These are phyloP conservation scores for Hylaeus volcanicus DNA, from an alignment of 1,140 invertebrate genomes.

Conservation along the genomic window DNA sequence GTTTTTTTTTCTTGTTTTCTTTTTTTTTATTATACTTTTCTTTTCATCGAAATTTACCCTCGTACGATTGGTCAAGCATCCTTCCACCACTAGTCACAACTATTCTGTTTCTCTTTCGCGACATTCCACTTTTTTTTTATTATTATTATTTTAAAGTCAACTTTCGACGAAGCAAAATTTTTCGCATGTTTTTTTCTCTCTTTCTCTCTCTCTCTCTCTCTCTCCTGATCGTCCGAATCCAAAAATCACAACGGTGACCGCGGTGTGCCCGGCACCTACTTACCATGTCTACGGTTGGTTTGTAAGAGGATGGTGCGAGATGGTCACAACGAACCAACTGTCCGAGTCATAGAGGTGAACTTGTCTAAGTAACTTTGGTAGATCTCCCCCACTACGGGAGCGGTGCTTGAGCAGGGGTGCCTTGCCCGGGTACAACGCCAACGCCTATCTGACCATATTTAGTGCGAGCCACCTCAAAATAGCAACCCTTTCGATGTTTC, in stretches of 20 bases:
- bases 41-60: constrained; percentile 10
- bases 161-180: not conserved
- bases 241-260: constrained; percentile 15
- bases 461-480: constrained; percentile 78
- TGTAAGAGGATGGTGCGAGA: constrained; percentile 74
- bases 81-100: constrained; percentile 33
- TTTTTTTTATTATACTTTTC: too few relatives aligned
- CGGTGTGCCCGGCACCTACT: constrained; percentile 57
- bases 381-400: constrained; percentile 71
- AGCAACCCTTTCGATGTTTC: constrained; percentile 72
- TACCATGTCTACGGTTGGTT: constrained; percentile 74
- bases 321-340: constrained; percentile 80
- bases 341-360: constrained; percentile 76
- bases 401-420: constrained; percentile 71
- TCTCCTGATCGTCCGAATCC: not conserved
- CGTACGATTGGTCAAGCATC: not conserved
- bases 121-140: constrained; percentile 11
- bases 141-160: not conserved
- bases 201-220: too few relatives aligned
- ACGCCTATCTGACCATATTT: constrained; percentile 80
- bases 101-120: not conserved
- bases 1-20: too few relatives aligned
- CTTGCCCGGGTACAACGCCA: constrained; percentile 71
- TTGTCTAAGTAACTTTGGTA: constrained; percentile 80
- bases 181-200: not conserved